These are phyloP conservation scores for Gonocerus acuteangulatus DNA, from an alignment of 2,888 invertebrate species.

Conservation along the genomic window DNA sequence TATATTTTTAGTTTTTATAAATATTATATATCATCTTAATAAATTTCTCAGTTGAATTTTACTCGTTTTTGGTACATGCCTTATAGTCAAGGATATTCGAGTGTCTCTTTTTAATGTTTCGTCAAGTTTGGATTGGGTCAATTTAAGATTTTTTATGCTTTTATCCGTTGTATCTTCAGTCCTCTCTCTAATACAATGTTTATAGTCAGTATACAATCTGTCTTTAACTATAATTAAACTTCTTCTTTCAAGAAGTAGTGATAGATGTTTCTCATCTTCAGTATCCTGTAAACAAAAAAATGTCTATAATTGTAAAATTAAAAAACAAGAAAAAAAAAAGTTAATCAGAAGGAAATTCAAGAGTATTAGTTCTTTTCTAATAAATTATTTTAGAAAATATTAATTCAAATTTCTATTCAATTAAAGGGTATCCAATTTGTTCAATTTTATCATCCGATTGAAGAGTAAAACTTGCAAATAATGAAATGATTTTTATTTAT, in stretches of 20 bases:
- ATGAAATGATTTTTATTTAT: too few species aligned
- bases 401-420: too few species aligned
- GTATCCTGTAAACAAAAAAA: not conserved
- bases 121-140: constrained; percentile 53
- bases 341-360: not conserved
- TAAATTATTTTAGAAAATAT: too few species aligned
- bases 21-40: constrained; percentile 22
- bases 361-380: too few species aligned
- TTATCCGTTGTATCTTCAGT: constrained; percentile 56
- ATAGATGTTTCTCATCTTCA: constrained; percentile 40
- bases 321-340: not conserved
- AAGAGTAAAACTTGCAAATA: too few species aligned
- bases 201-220: constrained; percentile 69
- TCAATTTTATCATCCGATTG: too few species aligned
- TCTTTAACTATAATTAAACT: constrained; percentile 81
- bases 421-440: too few species aligned
- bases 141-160: constrained; percentile 55
- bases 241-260: constrained; percentile 74
- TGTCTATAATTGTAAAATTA: too few species aligned
- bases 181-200: constrained; percentile 78
- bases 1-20: not conserved
- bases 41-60: constrained; percentile 55
- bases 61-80: constrained; percentile 84
- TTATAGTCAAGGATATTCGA: constrained; percentile 81
- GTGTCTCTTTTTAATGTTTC: constrained; percentile 55